Conservation (phyloP, 1,140 invertebrate genomes). For the Oncopodura yosiiana region DNA sequence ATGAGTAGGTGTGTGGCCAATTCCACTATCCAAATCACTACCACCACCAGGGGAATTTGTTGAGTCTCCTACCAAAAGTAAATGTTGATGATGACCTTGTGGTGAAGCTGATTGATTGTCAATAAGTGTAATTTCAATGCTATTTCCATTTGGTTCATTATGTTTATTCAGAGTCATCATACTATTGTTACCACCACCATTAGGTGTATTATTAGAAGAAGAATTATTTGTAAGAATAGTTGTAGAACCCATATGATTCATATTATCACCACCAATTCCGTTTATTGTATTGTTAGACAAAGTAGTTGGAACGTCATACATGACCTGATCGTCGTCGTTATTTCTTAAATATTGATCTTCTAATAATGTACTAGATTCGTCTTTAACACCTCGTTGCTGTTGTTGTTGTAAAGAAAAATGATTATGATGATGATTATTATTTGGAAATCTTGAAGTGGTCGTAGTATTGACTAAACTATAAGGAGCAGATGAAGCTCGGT, state of each 20-base stretch:
- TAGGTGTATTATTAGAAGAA: neutral
- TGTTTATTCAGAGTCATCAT: neutral
- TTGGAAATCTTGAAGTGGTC: neutral
- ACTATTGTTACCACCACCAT: constrained; percentile 3
- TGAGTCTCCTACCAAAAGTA: constrained; percentile 4
- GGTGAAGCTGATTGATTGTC: neutral
- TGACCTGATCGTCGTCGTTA: constrained; percentile 2
- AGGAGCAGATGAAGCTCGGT: constrained; percentile 18
- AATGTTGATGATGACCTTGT: constrained; percentile 3
- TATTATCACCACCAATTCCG: neutral
- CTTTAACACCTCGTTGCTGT: neutral
- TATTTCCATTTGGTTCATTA: constrained; percentile 31
- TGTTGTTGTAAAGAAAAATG: neutral
- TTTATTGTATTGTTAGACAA: constrained; percentile 1
- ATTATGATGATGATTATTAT: neutral
- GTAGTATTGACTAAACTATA: neutral
- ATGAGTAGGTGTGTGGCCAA: neutral
- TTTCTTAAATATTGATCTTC: neutral
- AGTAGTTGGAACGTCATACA: neutral
- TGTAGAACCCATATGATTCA: constrained; percentile 3
- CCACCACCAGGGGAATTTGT: neutral
- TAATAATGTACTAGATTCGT: neutral
- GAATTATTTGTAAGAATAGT: neutral
- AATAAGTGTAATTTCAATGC: constrained; percentile 15
- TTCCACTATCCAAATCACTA: constrained; percentile 16